Conservation (phyloP, 1,140 invertebrate species). For the Aphaenogaster rudis region DNA sequence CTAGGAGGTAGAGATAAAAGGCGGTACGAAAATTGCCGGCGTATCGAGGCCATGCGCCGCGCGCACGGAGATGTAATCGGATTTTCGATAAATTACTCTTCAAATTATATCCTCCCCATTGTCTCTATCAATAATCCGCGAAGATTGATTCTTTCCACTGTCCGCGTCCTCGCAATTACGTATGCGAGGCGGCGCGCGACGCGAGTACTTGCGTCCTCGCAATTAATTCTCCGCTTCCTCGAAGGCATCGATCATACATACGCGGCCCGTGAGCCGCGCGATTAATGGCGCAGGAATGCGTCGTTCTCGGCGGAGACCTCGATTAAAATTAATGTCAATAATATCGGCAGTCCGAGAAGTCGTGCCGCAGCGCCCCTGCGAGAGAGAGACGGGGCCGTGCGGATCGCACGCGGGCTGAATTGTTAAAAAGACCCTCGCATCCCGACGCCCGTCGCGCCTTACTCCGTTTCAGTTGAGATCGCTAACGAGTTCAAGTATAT, state of each 20-base stretch:
- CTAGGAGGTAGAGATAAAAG: slow-evolving; percentile 45
- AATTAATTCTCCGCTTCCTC: slow-evolving; percentile 84
- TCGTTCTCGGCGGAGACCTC: slow-evolving; percentile 76
- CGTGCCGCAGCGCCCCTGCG: slow-evolving; percentile 18
- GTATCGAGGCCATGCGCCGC: slow-evolving; percentile 36
- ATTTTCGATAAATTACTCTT: slow-evolving; percentile 63
- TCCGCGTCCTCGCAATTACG: slow-evolving; percentile 48
- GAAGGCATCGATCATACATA: slow-evolving; percentile 82
- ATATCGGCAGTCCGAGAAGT: slow-evolving; percentile 57
- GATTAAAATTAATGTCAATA: slow-evolving; percentile 82
- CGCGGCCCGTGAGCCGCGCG: slow-evolving; percentile 73
- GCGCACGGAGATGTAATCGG: slow-evolving; percentile 48
- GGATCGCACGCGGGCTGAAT: slow-evolving; percentile 57
- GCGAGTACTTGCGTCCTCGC: slow-evolving; percentile 73
- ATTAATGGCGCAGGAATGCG: slow-evolving; percentile 80
- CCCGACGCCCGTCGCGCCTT: neutral
- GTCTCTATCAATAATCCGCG: slow-evolving; percentile 66
- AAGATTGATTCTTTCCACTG: slow-evolving; percentile 64
- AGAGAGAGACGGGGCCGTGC: slow-evolving; percentile 22
- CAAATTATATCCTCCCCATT: slow-evolving; percentile 62
- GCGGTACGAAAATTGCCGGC: slow-evolving; percentile 40
- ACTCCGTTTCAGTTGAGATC: neutral
- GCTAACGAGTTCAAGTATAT: slow-evolving; percentile 13
- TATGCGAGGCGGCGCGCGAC: slow-evolving; percentile 55
- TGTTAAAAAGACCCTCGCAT: slow-evolving; percentile 21